Base-by-base conservation (phyloP, 2,888 invertebrate species). In the Linnaemya vulpina region DNA sequence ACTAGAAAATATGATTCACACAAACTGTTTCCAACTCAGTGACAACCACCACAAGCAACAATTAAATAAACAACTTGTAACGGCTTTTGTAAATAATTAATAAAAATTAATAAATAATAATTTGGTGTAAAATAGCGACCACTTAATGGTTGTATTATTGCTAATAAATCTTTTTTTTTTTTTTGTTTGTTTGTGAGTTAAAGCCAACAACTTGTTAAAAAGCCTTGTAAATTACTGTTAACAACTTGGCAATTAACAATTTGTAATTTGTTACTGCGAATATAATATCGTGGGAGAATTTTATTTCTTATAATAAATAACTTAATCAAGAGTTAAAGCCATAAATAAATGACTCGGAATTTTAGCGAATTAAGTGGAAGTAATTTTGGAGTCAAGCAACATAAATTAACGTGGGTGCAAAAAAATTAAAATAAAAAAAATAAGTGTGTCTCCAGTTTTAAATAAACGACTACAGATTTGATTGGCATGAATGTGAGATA, bases 151-250 rank as follows among this genome's bases (percentile, higher is more conserved):
- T 22, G 2, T 20, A 1, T 58, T 35, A 70, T 65, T 58, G 63
- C 25, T 51, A 77, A 63, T 76, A 82, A 76, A 76, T 76, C 68
- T 60, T 63, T 38, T 7, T 8, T 17, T 49, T 74, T 25, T 38
- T 55, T n/a, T n/a, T n/a, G n/a, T n/a, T n/a, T n/a, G n/a, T n/a
- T n/a, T n/a, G n/a, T n/a, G 15, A 68, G 40, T 43, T 11, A 80
- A 49, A 25, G 10, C n/a, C 17, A 63, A 38, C 25, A 2, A 38
- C 63, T 76, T 65, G 71, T 73, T 71, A 62, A 71, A 62, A 78
- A 67, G 67, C 65, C 60, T 67, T 76, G 71, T 73, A 80, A 84
- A 84, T 80, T 80, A 76, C 25, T 77, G 74, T 81, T 81, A 81
- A 84, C 81, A 81, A 55, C 38, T 46, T 49, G 53, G 38, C 68